Evolutionary conservation across 2,113 vertebrate genomes (phyloP), one percentile per base, ranked within the genome.

Genomic region (Syngnathus floridae): DNA sequence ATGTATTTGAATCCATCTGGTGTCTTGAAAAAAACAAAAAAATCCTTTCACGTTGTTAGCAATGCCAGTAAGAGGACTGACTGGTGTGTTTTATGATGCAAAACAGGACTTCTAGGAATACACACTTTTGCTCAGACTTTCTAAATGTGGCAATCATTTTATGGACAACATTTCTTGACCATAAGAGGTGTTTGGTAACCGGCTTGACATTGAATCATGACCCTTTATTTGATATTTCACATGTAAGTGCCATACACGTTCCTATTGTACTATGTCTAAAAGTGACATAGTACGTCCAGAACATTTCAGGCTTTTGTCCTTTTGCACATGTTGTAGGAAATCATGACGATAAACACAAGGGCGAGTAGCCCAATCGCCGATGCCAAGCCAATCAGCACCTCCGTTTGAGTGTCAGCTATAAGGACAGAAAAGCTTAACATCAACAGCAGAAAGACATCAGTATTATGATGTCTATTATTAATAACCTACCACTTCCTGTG

Each of bases 1-100:
- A 46, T 69, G 69, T 75, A 45, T 71, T 61, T 75, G 60, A 59
- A 64, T 72, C 79, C 76, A 65, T 82, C 69, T 81, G 79, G 70
- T 78, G 63, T 61, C 69, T 63, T 4, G 49, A 41, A 12, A 46
- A 63, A 67, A 60, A 64, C 79, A 74, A 76, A 78, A 74, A 68
- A n/a, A 54, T 76, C 26, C 46, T 72, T 60, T 41, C 7, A n/a
- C 52, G 22, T 31, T 73, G 54, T 70, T 64, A 65, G 21, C 68
- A 62, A 65, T 67, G 35, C 55, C 5, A 55, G 45, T 38, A 2
- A 26, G 46, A 7, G 0, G 21, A 9, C 45, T 19, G 46, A 7
- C n/a, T 57, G 14, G 21, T n/a, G 14, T 35, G 26, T 64, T 64
- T 60, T 61, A 17, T 6, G n/a, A 35, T 17, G 31, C 65, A 69